These are phyloP conservation scores for Scyliorhinus canicula DNA, from an alignment of 2,797 vertebrate genomes.

Conservation along the genomic window DNA sequence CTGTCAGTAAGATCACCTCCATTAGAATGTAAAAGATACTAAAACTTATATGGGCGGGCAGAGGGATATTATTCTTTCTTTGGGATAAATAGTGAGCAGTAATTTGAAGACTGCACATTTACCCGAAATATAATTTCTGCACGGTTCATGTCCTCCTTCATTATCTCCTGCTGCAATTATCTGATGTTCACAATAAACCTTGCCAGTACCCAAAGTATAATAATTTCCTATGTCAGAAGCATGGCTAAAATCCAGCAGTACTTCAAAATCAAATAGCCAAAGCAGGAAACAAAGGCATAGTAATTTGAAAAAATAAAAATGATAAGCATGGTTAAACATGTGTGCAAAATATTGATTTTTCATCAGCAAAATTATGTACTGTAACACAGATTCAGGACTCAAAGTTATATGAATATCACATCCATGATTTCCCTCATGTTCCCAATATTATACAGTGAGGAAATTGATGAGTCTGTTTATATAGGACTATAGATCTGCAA, in stretches of 20 bases:
- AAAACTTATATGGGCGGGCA: not conserved
- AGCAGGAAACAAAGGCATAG: not conserved
- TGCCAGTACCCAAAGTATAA: not conserved
- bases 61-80: not conserved
- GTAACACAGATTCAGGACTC: not conserved
- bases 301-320: constrained; percentile 18
- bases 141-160: not conserved
- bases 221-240: not conserved
- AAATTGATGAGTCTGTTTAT: not conserved
- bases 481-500: not conserved
- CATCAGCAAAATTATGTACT: not conserved
- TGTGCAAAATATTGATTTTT: constrained; percentile 21
- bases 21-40: constrained; percentile 1
- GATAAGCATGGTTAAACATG: not conserved
- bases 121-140: not conserved
- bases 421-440: not conserved
- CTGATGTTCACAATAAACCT: not conserved
- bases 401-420: not conserved
- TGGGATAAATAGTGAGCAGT: not conserved
- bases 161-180: not conserved
- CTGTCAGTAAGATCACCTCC: not conserved
- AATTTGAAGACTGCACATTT: not conserved
- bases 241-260: not conserved
- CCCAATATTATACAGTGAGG: not conserved
- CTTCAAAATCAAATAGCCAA: not conserved